Conservation (phyloP, 2,797 vertebrate species). For the Synaphobranchus kaupii region DNA sequence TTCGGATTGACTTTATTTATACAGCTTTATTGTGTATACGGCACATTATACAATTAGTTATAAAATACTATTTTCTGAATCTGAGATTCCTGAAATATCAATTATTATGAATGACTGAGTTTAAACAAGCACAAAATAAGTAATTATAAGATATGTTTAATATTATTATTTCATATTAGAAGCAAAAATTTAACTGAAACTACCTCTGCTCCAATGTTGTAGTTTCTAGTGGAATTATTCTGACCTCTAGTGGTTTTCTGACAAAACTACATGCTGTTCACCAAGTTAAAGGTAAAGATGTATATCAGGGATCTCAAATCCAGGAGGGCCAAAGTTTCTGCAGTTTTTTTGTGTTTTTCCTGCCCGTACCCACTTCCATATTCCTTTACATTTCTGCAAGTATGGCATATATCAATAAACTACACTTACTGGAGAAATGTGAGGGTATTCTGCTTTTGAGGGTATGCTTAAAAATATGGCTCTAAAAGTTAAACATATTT, state of each 20-base stretch:
- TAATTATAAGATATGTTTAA: too few species aligned
- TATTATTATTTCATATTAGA: not conserved
- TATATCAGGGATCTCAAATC: not conserved
- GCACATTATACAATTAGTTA: too few species aligned
- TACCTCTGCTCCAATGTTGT: not conserved
- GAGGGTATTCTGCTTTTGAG: too few species aligned
- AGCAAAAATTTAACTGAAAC: not conserved
- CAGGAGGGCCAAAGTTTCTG: not conserved
- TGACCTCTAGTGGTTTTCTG: slow-evolving; percentile 17
- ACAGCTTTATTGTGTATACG: too few species aligned
- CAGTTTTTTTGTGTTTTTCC: not conserved
- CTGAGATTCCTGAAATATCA: not conserved
- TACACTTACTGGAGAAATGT: not conserved
- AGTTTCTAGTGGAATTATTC: not conserved
- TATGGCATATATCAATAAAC: not conserved
- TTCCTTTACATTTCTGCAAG: not conserved
- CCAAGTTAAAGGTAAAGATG: not conserved
- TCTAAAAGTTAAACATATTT: too few species aligned
- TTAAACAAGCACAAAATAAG: not conserved
- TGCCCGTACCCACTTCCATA: not conserved
- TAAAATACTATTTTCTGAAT: not conserved
- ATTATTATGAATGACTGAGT: not conserved
- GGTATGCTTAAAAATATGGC: too few species aligned
- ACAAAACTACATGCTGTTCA: not conserved
- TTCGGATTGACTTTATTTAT: too few species aligned